phyloP scores from a whole-genome alignment of 2,888 invertebrate genomes.

The Cerceris rybyensis region DNA sequence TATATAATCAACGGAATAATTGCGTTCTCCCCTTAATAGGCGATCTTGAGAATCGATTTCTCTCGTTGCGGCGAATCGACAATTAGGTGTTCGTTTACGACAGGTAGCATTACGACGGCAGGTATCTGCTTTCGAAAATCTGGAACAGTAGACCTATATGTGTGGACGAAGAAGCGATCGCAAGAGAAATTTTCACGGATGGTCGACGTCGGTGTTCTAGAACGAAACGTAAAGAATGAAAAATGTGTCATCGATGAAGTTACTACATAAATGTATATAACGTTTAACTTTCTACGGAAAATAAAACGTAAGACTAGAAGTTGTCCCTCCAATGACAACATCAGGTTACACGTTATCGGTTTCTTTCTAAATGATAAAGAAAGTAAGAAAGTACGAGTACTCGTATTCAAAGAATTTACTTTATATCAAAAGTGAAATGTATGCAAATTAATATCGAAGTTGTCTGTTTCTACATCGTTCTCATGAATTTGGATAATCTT shows the following conservation, averaged over 20 bases:
- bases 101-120: constrained; percentile 22
- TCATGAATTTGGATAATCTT: background rate
- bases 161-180: constrained; percentile 7
- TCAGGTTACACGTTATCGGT: background rate
- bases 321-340: background rate
- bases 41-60: constrained; percentile 62
- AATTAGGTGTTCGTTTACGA: constrained; percentile 49
- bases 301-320: background rate
- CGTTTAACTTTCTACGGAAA: background rate
- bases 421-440: background rate
- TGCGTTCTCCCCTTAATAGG: constrained; percentile 59
- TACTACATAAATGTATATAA: background rate
- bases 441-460: background rate
- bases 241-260: background rate
- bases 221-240: constrained; percentile 30
- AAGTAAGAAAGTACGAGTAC: background rate
- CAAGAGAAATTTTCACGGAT: constrained; percentile 66
- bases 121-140: constrained; percentile 60
- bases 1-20: constrained; percentile 56
- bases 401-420: background rate
- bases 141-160: constrained; percentile 37
- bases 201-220: constrained; percentile 43
- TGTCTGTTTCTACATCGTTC: background rate
- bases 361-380: background rate
- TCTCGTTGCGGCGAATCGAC: constrained; percentile 48